Conservation (phyloP, 2,888 invertebrate species). For the Amphiduros pacificus region DNA sequence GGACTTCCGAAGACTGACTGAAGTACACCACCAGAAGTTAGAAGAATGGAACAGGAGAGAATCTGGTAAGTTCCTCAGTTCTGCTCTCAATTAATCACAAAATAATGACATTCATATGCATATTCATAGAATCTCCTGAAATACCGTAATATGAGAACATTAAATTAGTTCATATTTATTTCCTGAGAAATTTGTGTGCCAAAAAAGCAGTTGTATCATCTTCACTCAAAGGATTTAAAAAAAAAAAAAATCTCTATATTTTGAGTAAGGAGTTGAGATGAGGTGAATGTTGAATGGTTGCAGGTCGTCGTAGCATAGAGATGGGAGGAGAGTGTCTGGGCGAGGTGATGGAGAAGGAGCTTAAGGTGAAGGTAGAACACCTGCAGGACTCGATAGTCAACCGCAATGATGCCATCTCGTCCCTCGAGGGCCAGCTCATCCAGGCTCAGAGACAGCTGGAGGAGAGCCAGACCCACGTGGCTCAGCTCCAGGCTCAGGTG, state of each 20-base stretch:
- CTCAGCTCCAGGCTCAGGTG: neutral
- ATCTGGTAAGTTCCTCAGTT: neutral
- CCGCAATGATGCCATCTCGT: neutral
- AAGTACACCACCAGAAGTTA: neutral
- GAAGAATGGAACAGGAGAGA: neutral
- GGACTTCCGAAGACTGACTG: neutral
- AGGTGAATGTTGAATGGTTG: too few relatives aligned
- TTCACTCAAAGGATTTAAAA: too few relatives aligned
- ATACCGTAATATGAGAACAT: too few relatives aligned
- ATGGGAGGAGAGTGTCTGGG: conserved; percentile 16
- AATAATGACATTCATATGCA: too few relatives aligned
- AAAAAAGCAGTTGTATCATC: too few relatives aligned
- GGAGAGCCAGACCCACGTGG: neutral
- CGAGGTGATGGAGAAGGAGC: conserved; percentile 11
- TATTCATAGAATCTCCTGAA: too few relatives aligned
- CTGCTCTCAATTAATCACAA: too few relatives aligned
- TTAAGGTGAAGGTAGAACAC: neutral
- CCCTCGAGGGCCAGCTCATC: neutral
- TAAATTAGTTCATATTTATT: too few relatives aligned
- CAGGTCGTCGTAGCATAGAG: too few relatives aligned
- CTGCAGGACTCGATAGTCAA: neutral
- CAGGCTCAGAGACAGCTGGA: neutral
- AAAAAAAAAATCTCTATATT: too few relatives aligned
- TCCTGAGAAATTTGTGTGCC: too few relatives aligned
- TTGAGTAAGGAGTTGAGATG: too few relatives aligned